These are phyloP conservation scores for Sus cebifrons DNA, from an alignment of 2,797 vertebrate species.

Conservation along the genomic window DNA sequence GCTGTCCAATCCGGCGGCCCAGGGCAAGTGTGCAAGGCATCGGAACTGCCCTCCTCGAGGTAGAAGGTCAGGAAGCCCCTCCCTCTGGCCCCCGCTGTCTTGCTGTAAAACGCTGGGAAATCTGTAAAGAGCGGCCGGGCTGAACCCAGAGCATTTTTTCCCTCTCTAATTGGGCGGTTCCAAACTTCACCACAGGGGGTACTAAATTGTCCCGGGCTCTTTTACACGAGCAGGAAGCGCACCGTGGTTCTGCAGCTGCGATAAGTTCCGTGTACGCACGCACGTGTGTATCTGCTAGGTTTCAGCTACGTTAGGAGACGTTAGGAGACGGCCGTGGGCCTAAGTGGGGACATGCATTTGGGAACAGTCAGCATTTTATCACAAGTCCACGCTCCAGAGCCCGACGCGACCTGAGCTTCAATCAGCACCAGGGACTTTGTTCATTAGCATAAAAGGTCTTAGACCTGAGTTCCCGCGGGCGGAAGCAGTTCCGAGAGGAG, in stretches of 20 bases:
- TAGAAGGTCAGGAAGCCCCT: constrained; percentile 19
- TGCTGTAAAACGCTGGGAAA: constrained; percentile 40
- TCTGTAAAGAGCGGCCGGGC: constrained; percentile 3
- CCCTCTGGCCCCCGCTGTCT: neutral
- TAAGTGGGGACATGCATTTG: neutral
- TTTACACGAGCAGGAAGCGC: constrained; percentile 2
- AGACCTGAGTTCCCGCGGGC: neutral
- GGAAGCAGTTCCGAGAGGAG: neutral
- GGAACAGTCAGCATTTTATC: neutral
- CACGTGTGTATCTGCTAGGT: neutral
- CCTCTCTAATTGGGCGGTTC: constrained; percentile 30
- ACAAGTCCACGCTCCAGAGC: neutral
- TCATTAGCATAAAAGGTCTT: neutral
- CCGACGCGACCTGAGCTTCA: neutral
- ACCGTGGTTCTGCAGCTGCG: neutral
- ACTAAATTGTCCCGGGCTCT: neutral
- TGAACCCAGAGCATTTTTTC: neutral
- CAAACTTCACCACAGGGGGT: constrained; percentile 21
- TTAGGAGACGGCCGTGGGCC: neutral
- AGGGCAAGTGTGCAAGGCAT: neutral
- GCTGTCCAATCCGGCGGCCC: neutral
- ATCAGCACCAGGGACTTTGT: neutral
- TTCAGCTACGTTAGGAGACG: neutral
- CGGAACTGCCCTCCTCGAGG: neutral
- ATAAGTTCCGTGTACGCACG: neutral